Conservation (phyloP, 2,888 invertebrate species). For the Schizaphis graminum region DNA sequence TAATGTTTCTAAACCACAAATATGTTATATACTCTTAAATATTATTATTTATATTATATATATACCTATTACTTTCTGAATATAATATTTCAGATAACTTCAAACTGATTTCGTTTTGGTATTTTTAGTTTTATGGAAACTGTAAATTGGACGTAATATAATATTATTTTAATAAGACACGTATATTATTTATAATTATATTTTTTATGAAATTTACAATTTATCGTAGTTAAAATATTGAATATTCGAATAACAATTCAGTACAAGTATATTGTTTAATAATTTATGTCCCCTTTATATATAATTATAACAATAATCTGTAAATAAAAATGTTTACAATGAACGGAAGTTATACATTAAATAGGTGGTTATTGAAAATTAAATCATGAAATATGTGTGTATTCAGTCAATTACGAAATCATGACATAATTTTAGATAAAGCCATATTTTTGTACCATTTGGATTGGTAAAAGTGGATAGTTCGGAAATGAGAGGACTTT, state of each 20-base stretch:
- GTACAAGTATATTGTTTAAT: not conserved
- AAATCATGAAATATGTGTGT: not conserved
- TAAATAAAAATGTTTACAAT: not conserved
- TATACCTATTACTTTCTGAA: not conserved
- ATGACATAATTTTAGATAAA: too few species aligned
- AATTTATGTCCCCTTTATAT: not conserved
- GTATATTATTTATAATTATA: not conserved
- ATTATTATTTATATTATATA: not conserved
- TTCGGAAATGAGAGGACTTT: too few species aligned
- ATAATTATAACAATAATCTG: not conserved
- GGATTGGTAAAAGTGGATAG: too few species aligned
- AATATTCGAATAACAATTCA: not conserved
- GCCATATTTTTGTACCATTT: too few species aligned
- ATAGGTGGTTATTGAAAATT: not conserved
- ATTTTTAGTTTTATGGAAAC: not conserved
- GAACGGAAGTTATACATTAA: not conserved
- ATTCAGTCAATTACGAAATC: too few species aligned
- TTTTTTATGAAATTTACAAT: not conserved
- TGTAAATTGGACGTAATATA: not conserved
- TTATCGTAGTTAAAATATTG: not conserved
- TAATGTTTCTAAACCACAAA: not conserved
- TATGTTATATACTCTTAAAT: not conserved
- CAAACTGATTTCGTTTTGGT: not conserved
- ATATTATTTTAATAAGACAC: not conserved
- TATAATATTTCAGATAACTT: not conserved